Evolutionary conservation across 1,140 invertebrate species (phyloP).

Genomic region (Apis cerana): DNA sequence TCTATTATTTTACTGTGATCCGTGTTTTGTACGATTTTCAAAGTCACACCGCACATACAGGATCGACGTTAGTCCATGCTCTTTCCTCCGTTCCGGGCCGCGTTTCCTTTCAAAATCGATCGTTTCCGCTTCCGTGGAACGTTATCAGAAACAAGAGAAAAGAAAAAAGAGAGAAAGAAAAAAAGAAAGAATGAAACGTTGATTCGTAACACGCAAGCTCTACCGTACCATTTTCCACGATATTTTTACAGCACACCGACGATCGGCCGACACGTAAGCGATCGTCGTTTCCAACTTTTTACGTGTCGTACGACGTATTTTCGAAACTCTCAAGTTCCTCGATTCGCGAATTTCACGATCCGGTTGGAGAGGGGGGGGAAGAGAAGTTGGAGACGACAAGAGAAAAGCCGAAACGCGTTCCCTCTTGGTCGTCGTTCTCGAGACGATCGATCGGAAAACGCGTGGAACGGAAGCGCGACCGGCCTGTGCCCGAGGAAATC

Average conservation of each 20-base stretch:
- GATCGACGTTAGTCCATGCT: conserved; percentile 35
- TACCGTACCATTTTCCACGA: not conserved
- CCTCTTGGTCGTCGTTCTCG: not conserved
- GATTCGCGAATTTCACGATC: not conserved
- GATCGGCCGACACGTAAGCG: not conserved
- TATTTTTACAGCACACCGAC: not conserved
- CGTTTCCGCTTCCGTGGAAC: not conserved
- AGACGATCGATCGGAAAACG: conserved; percentile 15
- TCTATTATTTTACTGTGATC: conserved; percentile 73
- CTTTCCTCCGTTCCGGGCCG: not conserved
- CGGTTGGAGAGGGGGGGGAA: not conserved
- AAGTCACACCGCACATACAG: conserved; percentile 61
- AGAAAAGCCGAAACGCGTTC: too few relatives aligned
- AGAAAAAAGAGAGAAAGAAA: too few relatives aligned
- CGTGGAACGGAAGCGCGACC: not conserved
- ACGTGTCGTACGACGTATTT: not conserved
- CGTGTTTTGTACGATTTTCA: conserved; percentile 74
- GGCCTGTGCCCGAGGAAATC: too few relatives aligned
- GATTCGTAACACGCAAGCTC: not conserved
- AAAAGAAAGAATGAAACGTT: too few relatives aligned
- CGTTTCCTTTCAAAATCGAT: not conserved
- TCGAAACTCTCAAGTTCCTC: conserved; percentile 16
- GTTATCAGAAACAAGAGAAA: not conserved
- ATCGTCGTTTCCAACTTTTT: not conserved
- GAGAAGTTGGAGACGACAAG: not conserved